Evolutionary conservation across 1,140 invertebrate species (phyloP), one percentile per base, ranked within the genome.

Genomic region (Atopsyche davidsoni): DNA sequence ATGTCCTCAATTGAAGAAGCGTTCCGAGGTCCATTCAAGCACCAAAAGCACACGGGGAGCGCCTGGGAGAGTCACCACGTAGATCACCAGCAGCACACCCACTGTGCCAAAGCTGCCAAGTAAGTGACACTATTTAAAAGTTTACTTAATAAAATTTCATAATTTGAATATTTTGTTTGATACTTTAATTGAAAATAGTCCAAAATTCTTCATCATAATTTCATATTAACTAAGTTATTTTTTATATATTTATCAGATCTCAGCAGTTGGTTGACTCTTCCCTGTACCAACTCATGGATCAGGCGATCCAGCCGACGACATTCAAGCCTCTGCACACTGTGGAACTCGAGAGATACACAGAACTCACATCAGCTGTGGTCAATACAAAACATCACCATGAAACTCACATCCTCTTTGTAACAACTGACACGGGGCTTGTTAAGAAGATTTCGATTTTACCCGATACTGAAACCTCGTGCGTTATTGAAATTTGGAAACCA

Each of bases 11-110:
- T 98, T 9, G 77, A 85, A 34, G 72, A 80, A 4, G 82, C 90
- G 0, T 98, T 98, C 64, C 77, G 83, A 34, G 93, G 94, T 0
- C 80, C 85, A 1, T 97, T 93, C 69, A 93, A 93, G 60, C 80
- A 87, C 56, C 90, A 92, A 66, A 78, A 85, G 40, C 79, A 82
- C 10, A 75, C 81, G 0, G 79, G 79, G 18, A 84, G 86, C 3
- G 79, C 83, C 2, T 97, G 94, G 93, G 81, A 86, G 51, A 77
- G 73, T 7, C 50, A 32, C 4, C 36, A 32, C 6, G 32, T 25
- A 1, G 11, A 47, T 10, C 46, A 57, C 32, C 55, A 57, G 62
- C 63, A 28, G 45, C 61, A 9, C 58, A 70, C 2, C 34, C 64
- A 6, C 60, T 57, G 55, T 35, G n/a, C n/a, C 45, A 35, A 23